Percentiles rank a stretch among this genome's conserved stretches.
These are phyloP conservation scores for Sarotherodon lohbergeri DNA, from an alignment of 2,113 vertebrate species.

Conservation along the genomic window DNA sequence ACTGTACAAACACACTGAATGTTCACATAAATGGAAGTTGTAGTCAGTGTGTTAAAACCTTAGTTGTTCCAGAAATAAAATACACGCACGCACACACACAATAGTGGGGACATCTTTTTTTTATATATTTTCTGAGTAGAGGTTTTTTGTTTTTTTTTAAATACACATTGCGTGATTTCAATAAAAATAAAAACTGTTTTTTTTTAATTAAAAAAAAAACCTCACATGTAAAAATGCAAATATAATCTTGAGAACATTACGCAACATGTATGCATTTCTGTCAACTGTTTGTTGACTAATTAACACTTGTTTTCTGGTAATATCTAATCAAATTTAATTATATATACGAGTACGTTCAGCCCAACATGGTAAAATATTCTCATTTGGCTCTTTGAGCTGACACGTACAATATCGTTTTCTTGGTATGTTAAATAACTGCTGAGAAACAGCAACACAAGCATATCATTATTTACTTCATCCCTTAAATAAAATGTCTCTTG, in stretches of 20 bases:
- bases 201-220: background rate
- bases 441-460: background rate
- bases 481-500: background rate
- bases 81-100: background rate
- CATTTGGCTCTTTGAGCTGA: background rate
- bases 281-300: background rate
- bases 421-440: background rate
- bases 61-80: background rate
- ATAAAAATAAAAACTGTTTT: background rate
- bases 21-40: background rate
- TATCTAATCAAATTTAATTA: background rate
- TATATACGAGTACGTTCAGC: background rate
- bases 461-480: background rate
- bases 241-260: background rate
- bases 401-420: background rate
- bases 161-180: background rate
- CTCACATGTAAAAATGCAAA: background rate
- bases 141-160: rapidly evolving
- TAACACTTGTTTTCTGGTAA: background rate
- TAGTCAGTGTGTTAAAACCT: background rate
- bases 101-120: background rate
- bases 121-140: background rate
- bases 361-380: background rate
- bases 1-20: background rate
- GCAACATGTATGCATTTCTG: background rate